These are phyloP conservation scores for Malurus melanocephalus DNA, from an alignment of 2,113 vertebrate species.

Conservation along the genomic window DNA sequence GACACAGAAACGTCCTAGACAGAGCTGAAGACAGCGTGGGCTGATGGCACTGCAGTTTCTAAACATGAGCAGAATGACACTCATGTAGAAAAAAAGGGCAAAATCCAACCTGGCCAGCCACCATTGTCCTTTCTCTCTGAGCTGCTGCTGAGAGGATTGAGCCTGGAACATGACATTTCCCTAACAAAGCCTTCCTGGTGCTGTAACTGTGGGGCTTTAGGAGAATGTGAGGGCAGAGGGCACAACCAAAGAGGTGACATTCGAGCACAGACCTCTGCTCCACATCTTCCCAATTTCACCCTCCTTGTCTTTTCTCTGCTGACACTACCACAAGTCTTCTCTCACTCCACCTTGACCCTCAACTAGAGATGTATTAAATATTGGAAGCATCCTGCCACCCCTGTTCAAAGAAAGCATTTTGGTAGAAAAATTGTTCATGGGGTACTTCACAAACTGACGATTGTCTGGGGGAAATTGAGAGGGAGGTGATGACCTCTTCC, in stretches of 20 bases:
- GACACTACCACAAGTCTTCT: not conserved
- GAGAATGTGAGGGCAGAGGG: fast-evolving
- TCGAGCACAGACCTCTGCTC: not conserved
- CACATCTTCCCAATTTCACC: not conserved
- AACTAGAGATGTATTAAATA: not conserved
- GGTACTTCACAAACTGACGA: not conserved
- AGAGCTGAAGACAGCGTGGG: fast-evolving
- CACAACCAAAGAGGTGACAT: not conserved
- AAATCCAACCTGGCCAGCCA: not conserved
- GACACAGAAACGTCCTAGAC: not conserved
- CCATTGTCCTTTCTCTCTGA: fast-evolving
- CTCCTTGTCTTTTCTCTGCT: not conserved
- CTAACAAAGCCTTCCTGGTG: not conserved
- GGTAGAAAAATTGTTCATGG: not conserved
- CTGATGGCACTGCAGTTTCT: not conserved
- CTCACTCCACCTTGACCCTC: not conserved
- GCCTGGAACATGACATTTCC: not conserved
- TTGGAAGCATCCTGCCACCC: not conserved
- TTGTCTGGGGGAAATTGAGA: not conserved
- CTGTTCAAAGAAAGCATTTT: not conserved
- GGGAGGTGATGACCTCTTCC: not conserved
- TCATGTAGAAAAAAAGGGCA: not conserved
- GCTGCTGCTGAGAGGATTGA: not conserved
- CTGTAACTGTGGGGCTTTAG: too few species aligned
- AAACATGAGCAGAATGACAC: not conserved